Conservation (phyloP, 2,888 invertebrate species). For the Macrophya annulata region DNA sequence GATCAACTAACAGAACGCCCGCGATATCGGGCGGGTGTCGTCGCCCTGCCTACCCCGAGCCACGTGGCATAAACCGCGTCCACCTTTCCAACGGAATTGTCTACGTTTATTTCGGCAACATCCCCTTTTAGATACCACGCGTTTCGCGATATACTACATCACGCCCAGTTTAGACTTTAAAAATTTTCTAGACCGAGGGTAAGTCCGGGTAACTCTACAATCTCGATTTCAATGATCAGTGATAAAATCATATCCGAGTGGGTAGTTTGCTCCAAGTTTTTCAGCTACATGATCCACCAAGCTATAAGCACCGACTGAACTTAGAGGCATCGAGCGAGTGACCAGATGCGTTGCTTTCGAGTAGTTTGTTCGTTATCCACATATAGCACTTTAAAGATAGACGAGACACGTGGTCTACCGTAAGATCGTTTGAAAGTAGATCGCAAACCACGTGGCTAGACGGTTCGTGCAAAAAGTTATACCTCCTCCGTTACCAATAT, state of each 20-base stretch:
- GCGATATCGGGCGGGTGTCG: slow-evolving; percentile 49
- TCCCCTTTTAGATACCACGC: not conserved
- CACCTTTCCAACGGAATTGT: slow-evolving; percentile 17
- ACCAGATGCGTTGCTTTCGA: not conserved
- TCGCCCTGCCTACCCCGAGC: slow-evolving; percentile 47
- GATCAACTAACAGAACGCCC: slow-evolving; percentile 49
- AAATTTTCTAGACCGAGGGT: not conserved
- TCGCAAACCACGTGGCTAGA: slow-evolving; percentile 26
- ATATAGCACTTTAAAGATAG: not conserved
- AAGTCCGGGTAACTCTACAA: not conserved
- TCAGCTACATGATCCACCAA: no score
- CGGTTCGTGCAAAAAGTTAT: slow-evolving; percentile 57
- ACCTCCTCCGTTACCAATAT: slow-evolving; percentile 75
- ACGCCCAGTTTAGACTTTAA: not conserved
- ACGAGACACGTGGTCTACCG: slow-evolving; percentile 3
- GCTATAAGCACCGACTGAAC: not conserved
- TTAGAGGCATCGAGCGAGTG: not conserved
- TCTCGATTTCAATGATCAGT: not conserved
- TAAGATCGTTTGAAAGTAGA: slow-evolving; percentile 27
- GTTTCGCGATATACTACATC: not conserved
- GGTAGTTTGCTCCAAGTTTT: not conserved
- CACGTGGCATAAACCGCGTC: slow-evolving; percentile 24
- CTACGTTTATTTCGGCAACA: not conserved
- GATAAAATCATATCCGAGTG: not conserved
- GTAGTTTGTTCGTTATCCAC: not conserved